Evolutionary conservation across 2,888 invertebrate genomes (phyloP), one percentile per base, ranked within the genome.

Genomic region (Cosmia trapezina): DNA sequence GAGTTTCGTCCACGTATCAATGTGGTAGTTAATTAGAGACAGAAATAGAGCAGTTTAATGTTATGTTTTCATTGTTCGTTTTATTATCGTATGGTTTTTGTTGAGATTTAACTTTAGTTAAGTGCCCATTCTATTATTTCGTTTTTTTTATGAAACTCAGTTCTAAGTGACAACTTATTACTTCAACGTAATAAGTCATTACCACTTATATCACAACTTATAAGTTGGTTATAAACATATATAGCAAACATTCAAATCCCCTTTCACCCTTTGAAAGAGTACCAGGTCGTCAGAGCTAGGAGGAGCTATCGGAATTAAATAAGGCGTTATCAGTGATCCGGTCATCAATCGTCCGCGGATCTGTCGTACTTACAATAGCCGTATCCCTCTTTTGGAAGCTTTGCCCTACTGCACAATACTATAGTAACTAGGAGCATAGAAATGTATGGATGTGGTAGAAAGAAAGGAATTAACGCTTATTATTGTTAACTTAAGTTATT

Each of bases 241-340:
- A 33, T 17, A 37, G 14, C 4, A 51, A 19, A 43, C n/a, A 51
- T 65, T 33, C 0, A 56, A 59, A 66, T 61, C 49, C 22, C 33
- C 45, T 41, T 66, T 63, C 84, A 90, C 90, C 89, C 89, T 89
- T 90, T 89, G 78, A 81, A 78, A 75, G 83, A 57, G 60, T 84
- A 76, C 76, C 76, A 73, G 78, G 71, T 69, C 70, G 19, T 37
- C 69, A 75, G 62, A 47, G 57, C 33, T 53, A 28, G 22, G 22
- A 37, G 70, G 33, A 70, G 80, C 84, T 86, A 87, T 90, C 86
- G 87, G 88, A 89, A 91, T 92, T 90, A 92, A 92, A 91, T 92
- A 92, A 92, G 89, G 91, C 89, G 91, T 90, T 92, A 92, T 91
- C 92, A 86, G 90, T 92, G 93, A 94, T 92, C 93, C 93, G 84